Evolutionary conservation across 2,113 vertebrate species (phyloP).

Genomic region (Thymallus thymallus): DNA sequence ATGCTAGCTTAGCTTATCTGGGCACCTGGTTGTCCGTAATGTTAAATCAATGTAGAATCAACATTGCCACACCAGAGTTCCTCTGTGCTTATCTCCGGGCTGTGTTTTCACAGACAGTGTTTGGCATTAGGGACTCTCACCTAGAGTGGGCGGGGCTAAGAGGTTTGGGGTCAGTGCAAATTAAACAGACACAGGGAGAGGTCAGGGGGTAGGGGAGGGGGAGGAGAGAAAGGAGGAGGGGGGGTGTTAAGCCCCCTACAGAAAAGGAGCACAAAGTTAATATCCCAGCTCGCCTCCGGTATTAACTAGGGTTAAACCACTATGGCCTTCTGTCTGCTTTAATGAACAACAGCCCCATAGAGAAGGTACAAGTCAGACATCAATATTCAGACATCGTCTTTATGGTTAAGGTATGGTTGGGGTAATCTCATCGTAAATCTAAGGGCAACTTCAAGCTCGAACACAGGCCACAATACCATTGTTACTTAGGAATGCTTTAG

Average conservation of each 20-base stretch:
- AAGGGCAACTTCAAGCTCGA: background rate
- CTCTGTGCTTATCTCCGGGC: background rate
- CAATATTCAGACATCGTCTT: background rate
- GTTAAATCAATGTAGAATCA: background rate
- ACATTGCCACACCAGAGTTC: background rate
- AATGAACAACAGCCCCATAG: constrained; percentile 60
- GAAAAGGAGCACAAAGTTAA: constrained; percentile 68
- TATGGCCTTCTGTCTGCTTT: constrained; percentile 43
- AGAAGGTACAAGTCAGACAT: background rate
- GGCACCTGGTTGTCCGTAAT: background rate
- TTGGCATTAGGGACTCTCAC: constrained; percentile 23
- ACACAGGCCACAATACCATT: constrained; percentile 49
- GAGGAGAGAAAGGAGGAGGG: constrained; percentile 1
- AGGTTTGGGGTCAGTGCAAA: constrained; percentile 67
- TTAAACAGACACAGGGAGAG: constrained; percentile 60
- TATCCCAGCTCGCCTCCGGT: constrained; percentile 41
- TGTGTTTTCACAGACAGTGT: too few relatives aligned
- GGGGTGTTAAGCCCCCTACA: constrained; percentile 56
- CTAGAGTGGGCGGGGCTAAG: constrained; percentile 28
- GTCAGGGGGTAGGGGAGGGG: constrained; percentile 44
- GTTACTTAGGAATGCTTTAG: constrained; percentile 50
- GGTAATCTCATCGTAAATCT: too few relatives aligned
- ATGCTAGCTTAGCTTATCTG: too few relatives aligned
- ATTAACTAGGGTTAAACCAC: constrained; percentile 64
- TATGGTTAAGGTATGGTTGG: background rate